Evolutionary conservation across 2,888 invertebrate genomes (phyloP), one percentile per base, ranked within the genome.

Genomic region (Amiota mariae): DNA sequence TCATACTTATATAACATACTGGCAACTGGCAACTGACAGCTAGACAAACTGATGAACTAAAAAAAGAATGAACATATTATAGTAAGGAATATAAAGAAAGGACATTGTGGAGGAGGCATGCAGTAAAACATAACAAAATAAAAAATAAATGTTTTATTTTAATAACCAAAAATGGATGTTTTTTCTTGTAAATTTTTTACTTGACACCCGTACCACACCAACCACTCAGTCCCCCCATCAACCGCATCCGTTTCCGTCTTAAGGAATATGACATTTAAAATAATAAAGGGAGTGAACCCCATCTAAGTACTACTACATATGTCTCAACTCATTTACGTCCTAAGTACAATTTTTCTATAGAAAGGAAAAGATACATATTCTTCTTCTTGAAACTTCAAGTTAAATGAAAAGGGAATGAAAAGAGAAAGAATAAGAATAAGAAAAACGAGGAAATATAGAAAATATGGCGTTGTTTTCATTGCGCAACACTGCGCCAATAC

Each of bases 401-500:
- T 54, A 15, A 24, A 51, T 24, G 36, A 68, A 18, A 20, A 66
- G n/a, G n/a, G n/a, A n/a, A n/a, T n/a, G n/a, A n/a, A n/a, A n/a
- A n/a, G n/a, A n/a, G n/a, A n/a, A n/a, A n/a, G 13, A 15, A 11
- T 48, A 15, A 66, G n/a, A 10, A 18, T 8, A 12, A 63, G 10
- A 63, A 63, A 63, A 13, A 63, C n/a, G 15, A 48, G 11, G 11
- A 67, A 67, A 51, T 36, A 67, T 51, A 18, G 51, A 24, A 68
- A 68, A 68, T 51, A 68, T 68, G 67, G 66, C 72, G 75, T 75
- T 77, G 71, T 78, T 82, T 66, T 46, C 18, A 80, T 79, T 82
- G 83, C 80, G 82, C 76, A 79, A 82, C 73, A 78, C 83, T 83
- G 83, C 85, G 83, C 83, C 83, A 83, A 83, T 83, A 83, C 85